Evolutionary conservation across 2,888 invertebrate species (phyloP).

Genomic region (Cepaea hortensis): DNA sequence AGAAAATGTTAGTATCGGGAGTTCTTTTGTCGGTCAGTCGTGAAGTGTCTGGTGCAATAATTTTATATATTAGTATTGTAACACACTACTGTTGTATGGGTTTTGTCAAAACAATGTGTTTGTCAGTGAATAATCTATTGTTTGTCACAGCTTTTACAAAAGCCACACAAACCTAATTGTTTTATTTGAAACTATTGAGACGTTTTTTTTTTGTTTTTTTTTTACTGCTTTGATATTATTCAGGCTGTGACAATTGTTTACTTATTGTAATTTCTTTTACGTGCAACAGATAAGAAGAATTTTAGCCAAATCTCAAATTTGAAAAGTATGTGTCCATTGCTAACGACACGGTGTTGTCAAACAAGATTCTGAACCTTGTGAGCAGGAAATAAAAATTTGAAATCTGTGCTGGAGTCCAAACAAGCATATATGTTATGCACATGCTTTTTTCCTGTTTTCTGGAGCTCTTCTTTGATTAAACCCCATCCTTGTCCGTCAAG

Average conservation of each 20-base stretch:
- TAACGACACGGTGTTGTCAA: conserved; percentile 76
- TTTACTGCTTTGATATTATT: neutral
- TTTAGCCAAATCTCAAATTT: conserved; percentile 61
- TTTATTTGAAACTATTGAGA: too few relatives aligned
- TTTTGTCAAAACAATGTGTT: too few relatives aligned
- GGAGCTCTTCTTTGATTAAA: conserved; percentile 56
- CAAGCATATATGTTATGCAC: conserved; percentile 90
- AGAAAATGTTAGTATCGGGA: too few relatives aligned
- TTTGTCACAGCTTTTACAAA: too few relatives aligned
- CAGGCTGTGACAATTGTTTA: neutral
- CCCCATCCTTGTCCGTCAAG: conserved; percentile 79
- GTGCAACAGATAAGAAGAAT: neutral
- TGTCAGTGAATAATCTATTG: too few relatives aligned
- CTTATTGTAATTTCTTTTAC: neutral
- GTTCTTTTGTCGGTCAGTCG: too few relatives aligned
- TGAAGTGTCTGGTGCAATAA: too few relatives aligned
- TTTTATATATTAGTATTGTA: too few relatives aligned
- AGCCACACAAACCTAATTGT: too few relatives aligned
- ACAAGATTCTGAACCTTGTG: conserved; percentile 87
- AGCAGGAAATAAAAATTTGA: conserved; percentile 94
- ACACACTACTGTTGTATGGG: too few relatives aligned
- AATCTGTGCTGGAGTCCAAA: conserved; percentile 94
- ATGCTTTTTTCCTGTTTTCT: conserved; percentile 84
- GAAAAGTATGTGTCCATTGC: conserved; percentile 73
- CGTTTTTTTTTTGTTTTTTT: too few relatives aligned